A percentile compares a stretch with the other conserved stretches of the same genome.
Conservation (phyloP, 2,797 vertebrate genomes). For the Schizopygopsis pylzovi region DNA sequence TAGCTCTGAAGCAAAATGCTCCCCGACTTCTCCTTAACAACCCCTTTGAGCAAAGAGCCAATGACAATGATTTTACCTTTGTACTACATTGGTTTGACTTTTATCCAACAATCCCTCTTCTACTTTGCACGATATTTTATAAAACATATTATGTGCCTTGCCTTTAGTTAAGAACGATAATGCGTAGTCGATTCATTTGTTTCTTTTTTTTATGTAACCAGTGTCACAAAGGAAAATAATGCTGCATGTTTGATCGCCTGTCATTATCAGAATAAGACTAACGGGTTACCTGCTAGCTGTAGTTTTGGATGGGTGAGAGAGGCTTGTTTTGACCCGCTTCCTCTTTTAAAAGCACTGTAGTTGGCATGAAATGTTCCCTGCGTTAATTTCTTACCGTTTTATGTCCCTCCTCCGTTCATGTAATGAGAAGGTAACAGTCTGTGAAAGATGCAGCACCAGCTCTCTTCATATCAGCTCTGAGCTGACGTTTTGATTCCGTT, state of each 20-base stretch:
- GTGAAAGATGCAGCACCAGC: conserved; percentile 74
- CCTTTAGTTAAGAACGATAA: conserved; percentile 88
- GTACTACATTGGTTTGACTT: conserved; percentile 67
- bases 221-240: conserved; percentile 74
- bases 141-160: conserved; percentile 99
- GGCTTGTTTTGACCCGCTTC: conserved; percentile 38
- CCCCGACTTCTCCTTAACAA: conserved; percentile 17
- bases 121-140: conserved; percentile 96
- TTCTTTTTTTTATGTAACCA: conserved; percentile 73
- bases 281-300: conserved; percentile 57
- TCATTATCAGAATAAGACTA: conserved; percentile 68
- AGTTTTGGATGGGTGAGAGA: conserved; percentile 49
- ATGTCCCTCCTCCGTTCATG: conserved; percentile 19
- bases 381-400: conserved; percentile 34
- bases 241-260: conserved; percentile 86
- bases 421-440: conserved; percentile 9
- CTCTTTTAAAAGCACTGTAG: conserved; percentile 45
- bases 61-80: conserved; percentile 62
- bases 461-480: conserved; percentile 32
- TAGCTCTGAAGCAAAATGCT: conserved; percentile 55
- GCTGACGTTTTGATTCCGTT: conserved; percentile 24
- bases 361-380: conserved; percentile 57
- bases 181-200: conserved; percentile 50
- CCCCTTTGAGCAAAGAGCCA: conserved; percentile 57
- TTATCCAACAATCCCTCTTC: conserved; percentile 72